Percentiles rank a stretch among this genome's conserved stretches.
phyloP scores from a whole-genome alignment of 2,113 vertebrate species.

The Ibidorhyncha struthersii region DNA sequence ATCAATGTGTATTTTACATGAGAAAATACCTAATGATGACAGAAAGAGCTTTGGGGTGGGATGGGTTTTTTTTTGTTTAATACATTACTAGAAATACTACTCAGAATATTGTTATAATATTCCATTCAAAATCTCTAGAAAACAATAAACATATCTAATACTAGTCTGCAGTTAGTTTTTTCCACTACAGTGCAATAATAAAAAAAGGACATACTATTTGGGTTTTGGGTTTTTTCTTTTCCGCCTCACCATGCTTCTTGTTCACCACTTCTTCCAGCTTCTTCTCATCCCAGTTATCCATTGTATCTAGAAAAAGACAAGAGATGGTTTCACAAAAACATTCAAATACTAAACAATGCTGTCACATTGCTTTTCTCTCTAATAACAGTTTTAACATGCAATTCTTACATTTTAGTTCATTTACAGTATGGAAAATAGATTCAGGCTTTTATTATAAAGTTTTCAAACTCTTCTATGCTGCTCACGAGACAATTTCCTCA shows the following conservation, averaged over 20 bases:
- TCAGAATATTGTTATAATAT: neutral
- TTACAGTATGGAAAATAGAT: neutral
- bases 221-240: constrained; percentile 97
- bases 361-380: neutral
- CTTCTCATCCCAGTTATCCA: constrained; percentile 99
- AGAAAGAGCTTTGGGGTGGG: neutral
- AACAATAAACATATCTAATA: neutral
- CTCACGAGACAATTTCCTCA: neutral
- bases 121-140: neutral
- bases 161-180: neutral
- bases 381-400: neutral
- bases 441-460: neutral
- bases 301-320: constrained; percentile 84
- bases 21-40: neutral
- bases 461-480: neutral
- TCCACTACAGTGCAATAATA: constrained; percentile 24
- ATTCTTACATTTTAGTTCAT: neutral
- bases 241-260: constrained; percentile 96
- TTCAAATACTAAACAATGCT: neutral
- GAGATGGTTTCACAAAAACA: neutral
- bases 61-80: neutral
- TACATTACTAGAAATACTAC: neutral
- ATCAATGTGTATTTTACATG: neutral
- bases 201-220: constrained; percentile 87
- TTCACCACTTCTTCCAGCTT: constrained; percentile 97